Evolutionary conservation across 2,113 vertebrate genomes (phyloP).

Genomic region (Oceanodroma tethys): DNA sequence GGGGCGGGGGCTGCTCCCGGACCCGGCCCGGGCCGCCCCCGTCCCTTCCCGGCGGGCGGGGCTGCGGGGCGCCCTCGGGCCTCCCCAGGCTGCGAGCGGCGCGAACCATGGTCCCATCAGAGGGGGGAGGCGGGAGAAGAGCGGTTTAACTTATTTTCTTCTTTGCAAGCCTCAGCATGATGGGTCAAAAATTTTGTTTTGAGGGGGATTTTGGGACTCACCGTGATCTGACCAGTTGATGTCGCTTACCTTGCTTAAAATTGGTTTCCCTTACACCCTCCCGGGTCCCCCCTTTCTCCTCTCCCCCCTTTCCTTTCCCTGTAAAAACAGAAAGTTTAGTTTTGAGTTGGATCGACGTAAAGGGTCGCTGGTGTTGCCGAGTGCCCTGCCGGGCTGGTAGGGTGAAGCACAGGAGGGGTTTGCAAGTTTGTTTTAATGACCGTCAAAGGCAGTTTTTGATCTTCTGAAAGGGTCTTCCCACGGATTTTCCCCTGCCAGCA

Average conservation of each 20-base stretch:
- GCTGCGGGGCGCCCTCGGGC: not conserved
- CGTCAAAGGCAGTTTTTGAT: not conserved
- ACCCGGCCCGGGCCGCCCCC: accelerated
- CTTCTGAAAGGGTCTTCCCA: not conserved
- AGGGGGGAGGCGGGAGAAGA: too few relatives aligned
- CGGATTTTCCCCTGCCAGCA: accelerated
- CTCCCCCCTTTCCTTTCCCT: not conserved
- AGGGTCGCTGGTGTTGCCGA: not conserved
- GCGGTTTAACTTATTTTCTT: not conserved
- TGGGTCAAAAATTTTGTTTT: not conserved
- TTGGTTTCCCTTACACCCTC: accelerated
- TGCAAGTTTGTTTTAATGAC: not conserved
- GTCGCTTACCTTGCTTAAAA: not conserved
- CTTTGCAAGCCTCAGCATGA: not conserved
- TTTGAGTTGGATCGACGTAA: not conserved
- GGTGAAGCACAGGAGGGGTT: not conserved
- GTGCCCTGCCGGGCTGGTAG: not conserved
- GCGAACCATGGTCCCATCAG: not conserved
- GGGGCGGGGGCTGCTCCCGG: too few relatives aligned
- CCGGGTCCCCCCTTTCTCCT: not conserved
- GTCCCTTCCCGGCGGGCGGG: too few relatives aligned
- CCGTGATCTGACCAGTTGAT: not conserved
- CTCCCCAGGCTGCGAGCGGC: not conserved
- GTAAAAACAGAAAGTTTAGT: not conserved
- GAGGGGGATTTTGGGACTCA: not conserved